phyloP scores from a whole-genome alignment of 2,888 invertebrate species.

The Hydroisotoma schaefferi region DNA sequence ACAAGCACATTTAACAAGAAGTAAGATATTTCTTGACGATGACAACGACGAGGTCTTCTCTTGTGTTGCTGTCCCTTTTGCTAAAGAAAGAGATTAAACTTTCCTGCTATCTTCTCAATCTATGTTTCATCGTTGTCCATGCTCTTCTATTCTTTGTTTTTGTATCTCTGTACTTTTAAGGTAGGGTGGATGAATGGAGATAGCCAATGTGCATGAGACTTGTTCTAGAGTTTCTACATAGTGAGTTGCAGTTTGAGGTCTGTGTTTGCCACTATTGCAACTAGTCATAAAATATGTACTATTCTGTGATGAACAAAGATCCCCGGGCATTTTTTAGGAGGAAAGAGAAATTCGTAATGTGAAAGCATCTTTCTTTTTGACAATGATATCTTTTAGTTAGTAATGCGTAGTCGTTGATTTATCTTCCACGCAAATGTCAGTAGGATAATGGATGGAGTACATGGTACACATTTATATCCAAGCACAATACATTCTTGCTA shows the following conservation, averaged over 20 bases:
- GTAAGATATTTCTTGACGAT: background rate
- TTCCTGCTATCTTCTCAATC: slow-evolving; percentile 9
- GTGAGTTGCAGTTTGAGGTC: too few relatives aligned
- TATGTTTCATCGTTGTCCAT: slow-evolving; percentile 7
- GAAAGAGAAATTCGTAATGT: background rate
- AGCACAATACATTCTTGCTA: too few relatives aligned
- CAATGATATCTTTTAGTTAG: background rate
- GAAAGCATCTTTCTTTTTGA: background rate
- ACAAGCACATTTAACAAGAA: background rate
- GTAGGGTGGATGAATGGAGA: too few relatives aligned
- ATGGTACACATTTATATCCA: too few relatives aligned
- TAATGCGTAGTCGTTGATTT: background rate
- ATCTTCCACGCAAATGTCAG: background rate
- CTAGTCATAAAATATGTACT: too few relatives aligned
- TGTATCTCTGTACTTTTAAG: too few relatives aligned
- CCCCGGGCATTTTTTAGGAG: slow-evolving; percentile 7
- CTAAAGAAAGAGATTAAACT: slow-evolving; percentile 5
- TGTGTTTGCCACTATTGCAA: too few relatives aligned
- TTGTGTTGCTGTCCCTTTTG: background rate
- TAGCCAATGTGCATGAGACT: too few relatives aligned
- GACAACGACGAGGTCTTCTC: background rate
- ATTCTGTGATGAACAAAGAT: slow-evolving; percentile 1
- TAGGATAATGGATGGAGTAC: too few relatives aligned
- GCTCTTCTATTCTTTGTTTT: background rate
- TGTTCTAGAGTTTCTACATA: too few relatives aligned